These are phyloP conservation scores for Garrulus glandarius DNA, from an alignment of 2,797 vertebrate species.

Conservation along the genomic window DNA sequence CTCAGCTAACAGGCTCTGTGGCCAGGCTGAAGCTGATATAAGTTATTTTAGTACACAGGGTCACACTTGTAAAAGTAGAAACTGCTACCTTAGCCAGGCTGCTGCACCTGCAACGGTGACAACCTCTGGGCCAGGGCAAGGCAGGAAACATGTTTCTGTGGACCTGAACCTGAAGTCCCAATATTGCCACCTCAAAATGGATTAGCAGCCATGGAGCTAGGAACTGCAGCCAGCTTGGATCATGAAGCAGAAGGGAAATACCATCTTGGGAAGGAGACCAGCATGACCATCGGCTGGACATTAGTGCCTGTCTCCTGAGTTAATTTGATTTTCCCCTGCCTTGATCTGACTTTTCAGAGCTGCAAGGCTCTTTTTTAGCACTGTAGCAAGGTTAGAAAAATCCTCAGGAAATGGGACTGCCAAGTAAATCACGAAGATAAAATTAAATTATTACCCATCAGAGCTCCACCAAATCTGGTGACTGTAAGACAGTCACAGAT, in stretches of 20 bases:
- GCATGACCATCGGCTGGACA: neutral
- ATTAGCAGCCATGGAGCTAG: neutral
- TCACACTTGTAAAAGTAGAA: neutral
- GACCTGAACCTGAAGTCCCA: neutral
- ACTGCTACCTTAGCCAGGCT: neutral
- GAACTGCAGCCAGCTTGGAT: neutral
- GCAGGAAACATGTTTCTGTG: neutral
- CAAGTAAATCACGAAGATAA: neutral
- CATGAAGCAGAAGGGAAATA: neutral
- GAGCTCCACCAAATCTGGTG: neutral
- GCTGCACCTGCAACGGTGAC: neutral
- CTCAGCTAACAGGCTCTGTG: neutral
- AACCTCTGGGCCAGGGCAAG: neutral
- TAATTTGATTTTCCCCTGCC: neutral
- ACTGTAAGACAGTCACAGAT: neutral
- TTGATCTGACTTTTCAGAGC: neutral
- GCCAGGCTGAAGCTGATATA: neutral
- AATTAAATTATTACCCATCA: neutral
- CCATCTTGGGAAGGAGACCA: neutral
- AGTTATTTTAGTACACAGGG: neutral
- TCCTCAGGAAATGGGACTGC: neutral
- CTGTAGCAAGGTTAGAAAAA: neutral
- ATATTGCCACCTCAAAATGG: neutral
- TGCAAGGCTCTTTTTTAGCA: neutral
- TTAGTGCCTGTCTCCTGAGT: neutral